Percentiles rank a stretch among this genome's conserved stretches.
phyloP scores from a whole-genome alignment of 1,140 invertebrate species.

The Ditylenchus dipsaci region DNA sequence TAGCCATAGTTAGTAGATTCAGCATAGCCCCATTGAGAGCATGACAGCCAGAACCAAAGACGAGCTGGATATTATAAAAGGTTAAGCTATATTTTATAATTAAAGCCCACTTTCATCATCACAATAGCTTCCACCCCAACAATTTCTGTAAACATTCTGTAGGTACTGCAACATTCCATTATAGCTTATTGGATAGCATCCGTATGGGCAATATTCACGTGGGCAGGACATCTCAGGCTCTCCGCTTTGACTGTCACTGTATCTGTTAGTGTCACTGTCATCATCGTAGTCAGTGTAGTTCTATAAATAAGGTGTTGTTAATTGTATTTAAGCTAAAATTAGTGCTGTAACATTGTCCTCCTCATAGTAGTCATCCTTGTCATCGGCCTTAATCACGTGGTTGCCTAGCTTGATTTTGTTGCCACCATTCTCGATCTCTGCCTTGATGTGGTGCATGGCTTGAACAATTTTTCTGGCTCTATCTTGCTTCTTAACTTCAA shows the following conservation, averaged over 20 bases:
- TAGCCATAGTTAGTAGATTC: conserved; percentile 73
- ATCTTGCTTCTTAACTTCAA: not conserved
- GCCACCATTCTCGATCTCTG: not conserved
- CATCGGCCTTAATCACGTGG: conserved; percentile 4
- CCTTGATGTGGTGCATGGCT: not conserved
- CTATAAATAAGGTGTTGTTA: not conserved
- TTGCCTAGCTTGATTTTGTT: conserved; percentile 22
- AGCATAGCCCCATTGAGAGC: conserved; percentile 88
- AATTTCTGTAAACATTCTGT: not conserved
- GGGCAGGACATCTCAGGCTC: not conserved
- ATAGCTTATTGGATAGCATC: not conserved
- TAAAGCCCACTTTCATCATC: not conserved
- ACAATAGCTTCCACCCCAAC: not conserved
- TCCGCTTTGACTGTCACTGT: not conserved
- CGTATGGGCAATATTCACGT: not conserved
- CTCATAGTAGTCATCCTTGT: conserved; percentile 4
- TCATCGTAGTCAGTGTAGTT: not conserved
- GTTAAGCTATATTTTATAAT: not conserved
- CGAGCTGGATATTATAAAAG: not conserved
- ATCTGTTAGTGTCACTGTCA: not conserved
- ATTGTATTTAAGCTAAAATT: not conserved
- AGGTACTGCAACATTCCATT: not conserved
- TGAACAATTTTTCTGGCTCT: not conserved
- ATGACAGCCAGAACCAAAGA: conserved; percentile 85
- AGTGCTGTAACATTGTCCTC: not conserved